These are phyloP conservation scores for Drosophila mauritiana DNA, from an alignment of 1,140 invertebrate genomes.

Conservation along the genomic window DNA sequence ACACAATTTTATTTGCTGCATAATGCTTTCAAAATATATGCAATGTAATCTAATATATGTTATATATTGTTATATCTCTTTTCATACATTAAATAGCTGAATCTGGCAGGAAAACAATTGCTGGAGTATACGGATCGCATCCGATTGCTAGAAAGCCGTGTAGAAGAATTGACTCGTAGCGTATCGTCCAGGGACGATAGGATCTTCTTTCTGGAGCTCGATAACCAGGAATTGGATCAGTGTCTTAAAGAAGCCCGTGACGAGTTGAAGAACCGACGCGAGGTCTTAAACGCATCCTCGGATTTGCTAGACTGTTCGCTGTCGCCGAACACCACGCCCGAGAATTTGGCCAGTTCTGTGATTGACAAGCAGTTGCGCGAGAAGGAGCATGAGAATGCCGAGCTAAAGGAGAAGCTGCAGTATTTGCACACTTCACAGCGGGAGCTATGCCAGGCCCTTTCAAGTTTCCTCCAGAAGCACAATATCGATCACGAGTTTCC, in stretches of 20 bases:
- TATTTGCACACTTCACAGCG: background rate
- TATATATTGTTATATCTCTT: no score
- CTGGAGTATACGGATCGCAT: conserved; percentile 50
- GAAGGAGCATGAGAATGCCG: conserved; percentile 71
- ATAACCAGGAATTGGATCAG: conserved; percentile 64
- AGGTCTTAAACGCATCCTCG: conserved; percentile 57
- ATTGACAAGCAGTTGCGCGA: conserved; percentile 78
- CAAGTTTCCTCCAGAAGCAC: background rate
- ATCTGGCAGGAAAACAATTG: conserved; percentile 36
- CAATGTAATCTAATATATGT: background rate
- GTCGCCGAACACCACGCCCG: conserved; percentile 57
- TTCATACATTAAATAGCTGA: conserved; percentile 29
- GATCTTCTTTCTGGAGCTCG: conserved; percentile 43
- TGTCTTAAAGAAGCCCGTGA: conserved; percentile 69
- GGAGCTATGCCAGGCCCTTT: background rate
- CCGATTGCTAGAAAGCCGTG: conserved; percentile 42
- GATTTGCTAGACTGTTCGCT: conserved; percentile 63
- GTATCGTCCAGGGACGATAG: conserved; percentile 21
- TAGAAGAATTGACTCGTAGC: conserved; percentile 10
- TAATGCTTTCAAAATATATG: no score
- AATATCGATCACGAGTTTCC: background rate
- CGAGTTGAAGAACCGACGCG: conserved; percentile 44
- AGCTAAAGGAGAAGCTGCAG: conserved; percentile 38
- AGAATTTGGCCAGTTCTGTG: conserved; percentile 72
- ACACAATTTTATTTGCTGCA: no score